Evolutionary conservation across 2,888 invertebrate genomes (phyloP), one percentile per base, ranked within the genome.

Genomic region (Andrena dorsata): DNA sequence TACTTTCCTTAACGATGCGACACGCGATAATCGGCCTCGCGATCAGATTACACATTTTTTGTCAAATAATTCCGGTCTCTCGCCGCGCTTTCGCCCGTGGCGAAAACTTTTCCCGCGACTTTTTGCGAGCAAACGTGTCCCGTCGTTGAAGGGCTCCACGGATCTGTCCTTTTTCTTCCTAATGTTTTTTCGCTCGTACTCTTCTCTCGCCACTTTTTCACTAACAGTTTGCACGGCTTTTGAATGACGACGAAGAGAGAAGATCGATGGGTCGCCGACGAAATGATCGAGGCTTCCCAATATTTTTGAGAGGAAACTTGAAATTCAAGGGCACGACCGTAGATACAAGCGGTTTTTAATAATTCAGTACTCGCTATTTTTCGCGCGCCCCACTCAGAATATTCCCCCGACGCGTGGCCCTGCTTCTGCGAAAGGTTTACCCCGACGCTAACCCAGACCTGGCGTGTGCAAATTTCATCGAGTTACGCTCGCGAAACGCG

Each of bases 161-260:
- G 6, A 56, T 32, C 8, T 16, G 41, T 26, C 1, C 26, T 20
- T 69, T 73, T 74, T 58, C 28, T 13, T 70, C 8, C 35, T 23
- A 4, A 16, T 20, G 47, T 65, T 41, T 53, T 26, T 49, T 23
- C 65, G 10, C 16, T n/a, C 49, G 23, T 10, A 35, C 56, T 63
- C 76, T 76, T 74, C 74, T 82, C 83, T 82, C 82, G 71, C 41
- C 32, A 8, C 35, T 16, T 70, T 61, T 74, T 68, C 65, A 69
- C 77, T 87, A 86, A 86, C 87, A 69, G 35, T 61, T 41, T 80
- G 82, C 87, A 87, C 87, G 86, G 86, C 84, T 86, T 87, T 64
- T 80, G 56, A 63, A 81, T 41, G 71, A 47, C 53, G 65, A 68
- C 30, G 13, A 28, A 73, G 61, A 81, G 84, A 83, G 82, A 82